Conservation (phyloP, 2,113 vertebrate species). For the Struthio camelus region DNA sequence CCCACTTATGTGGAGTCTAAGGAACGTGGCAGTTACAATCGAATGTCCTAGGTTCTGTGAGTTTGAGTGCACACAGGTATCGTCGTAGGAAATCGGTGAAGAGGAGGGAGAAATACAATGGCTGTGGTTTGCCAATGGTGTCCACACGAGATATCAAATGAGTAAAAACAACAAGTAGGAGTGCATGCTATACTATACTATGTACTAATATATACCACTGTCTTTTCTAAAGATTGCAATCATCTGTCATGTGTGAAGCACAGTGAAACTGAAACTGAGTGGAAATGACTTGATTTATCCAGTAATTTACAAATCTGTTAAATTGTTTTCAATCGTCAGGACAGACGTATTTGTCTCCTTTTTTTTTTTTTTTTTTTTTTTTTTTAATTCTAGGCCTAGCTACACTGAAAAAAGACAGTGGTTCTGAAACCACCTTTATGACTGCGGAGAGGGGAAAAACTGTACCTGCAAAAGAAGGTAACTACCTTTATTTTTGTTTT, state of each 20-base stretch:
- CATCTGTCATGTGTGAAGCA: not conserved
- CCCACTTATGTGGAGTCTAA: not conserved
- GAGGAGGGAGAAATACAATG: not conserved
- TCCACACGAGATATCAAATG: not conserved
- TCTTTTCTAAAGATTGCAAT: not conserved
- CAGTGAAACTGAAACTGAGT: not conserved
- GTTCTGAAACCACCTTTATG: conserved; percentile 55
- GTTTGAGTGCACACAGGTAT: not conserved
- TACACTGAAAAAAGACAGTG: conserved; percentile 65
- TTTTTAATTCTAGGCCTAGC: conserved; percentile 70
- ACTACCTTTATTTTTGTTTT: not conserved
- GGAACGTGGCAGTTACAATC: not conserved
- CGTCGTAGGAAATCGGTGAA: not conserved
- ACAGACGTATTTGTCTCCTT: not conserved
- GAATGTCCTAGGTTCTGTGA: no score
- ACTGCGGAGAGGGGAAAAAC: conserved; percentile 57
- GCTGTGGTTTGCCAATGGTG: not conserved
- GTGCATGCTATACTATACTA: not conserved
- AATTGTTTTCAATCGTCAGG: not conserved
- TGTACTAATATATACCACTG: not conserved
- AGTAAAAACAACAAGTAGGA: not conserved
- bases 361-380: not conserved
- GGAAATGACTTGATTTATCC: not conserved
- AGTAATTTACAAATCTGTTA: not conserved
- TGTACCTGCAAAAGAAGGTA: conserved; percentile 72